These are phyloP conservation scores for Hartigia nigra DNA, from an alignment of 2,888 invertebrate species.

Conservation along the genomic window DNA sequence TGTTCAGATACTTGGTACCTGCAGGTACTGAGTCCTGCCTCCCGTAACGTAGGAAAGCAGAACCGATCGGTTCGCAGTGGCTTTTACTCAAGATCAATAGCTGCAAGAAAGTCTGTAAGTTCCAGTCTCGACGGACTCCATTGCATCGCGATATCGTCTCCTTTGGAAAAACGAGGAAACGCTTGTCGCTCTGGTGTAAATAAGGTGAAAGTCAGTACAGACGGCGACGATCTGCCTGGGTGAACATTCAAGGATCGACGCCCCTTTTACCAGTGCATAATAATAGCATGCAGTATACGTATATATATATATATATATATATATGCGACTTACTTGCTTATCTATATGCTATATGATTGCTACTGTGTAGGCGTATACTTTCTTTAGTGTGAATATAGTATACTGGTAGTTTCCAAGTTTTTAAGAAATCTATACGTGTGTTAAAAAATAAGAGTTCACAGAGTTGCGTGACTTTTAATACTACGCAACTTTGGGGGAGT, in stretches of 20 bases:
- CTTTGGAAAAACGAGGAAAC: constrained; percentile 3
- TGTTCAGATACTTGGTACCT: neutral
- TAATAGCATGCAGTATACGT: neutral
- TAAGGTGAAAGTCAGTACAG: constrained; percentile 31
- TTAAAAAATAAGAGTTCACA: neutral
- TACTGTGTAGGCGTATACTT: neutral
- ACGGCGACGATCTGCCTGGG: constrained; percentile 21
- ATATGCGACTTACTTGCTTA: neutral
- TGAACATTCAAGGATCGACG: constrained; percentile 7
- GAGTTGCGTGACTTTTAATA: neutral
- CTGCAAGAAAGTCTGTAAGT: constrained; percentile 19
- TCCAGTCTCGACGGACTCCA: constrained; percentile 9
- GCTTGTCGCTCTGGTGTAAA: constrained; percentile 13
- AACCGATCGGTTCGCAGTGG: constrained; percentile 17
- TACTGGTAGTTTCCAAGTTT: neutral
- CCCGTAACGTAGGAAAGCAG: constrained; percentile 6
- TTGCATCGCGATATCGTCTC: neutral
- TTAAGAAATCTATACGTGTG: neutral
- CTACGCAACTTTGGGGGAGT: neutral
- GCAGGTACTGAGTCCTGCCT: neutral
- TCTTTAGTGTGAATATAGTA: neutral
- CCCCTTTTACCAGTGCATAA: neutral
- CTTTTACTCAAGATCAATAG: constrained; percentile 27
- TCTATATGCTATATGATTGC: neutral
- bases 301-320: no score